Conservation (phyloP, 2,888 invertebrate genomes). For the Ochropleura plecta region DNA sequence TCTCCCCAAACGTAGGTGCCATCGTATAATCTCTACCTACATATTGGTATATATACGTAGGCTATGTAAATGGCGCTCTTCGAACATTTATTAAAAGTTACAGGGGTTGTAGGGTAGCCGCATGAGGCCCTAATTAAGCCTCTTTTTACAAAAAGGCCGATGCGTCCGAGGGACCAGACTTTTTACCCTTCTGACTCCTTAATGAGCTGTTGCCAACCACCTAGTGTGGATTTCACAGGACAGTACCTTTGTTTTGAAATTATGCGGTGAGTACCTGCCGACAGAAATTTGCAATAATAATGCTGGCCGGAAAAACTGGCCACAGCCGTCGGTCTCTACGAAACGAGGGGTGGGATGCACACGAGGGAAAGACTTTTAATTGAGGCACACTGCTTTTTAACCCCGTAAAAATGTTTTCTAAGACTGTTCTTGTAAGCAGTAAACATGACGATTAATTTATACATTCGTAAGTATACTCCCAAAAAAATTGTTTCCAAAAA, state of each 20-base stretch:
- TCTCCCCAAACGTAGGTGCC: slow-evolving; percentile 35
- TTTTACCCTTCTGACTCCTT: slow-evolving; percentile 89
- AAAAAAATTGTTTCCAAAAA: background rate
- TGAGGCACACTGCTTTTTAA: slow-evolving; percentile 21
- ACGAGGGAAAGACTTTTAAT: slow-evolving; percentile 31
- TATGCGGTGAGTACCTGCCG: slow-evolving; percentile 74
- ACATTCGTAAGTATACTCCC: background rate
- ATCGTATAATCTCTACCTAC: slow-evolving; percentile 60
- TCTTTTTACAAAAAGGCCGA: slow-evolving; percentile 88
- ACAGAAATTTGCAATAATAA: slow-evolving; percentile 75
- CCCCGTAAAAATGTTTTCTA: slow-evolving; percentile 8
- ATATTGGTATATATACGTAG: slow-evolving; percentile 61
- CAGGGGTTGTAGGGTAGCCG: slow-evolving; percentile 89
- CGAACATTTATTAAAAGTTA: slow-evolving; percentile 91
- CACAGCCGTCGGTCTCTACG: slow-evolving; percentile 39
- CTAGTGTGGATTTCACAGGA: slow-evolving; percentile 84
- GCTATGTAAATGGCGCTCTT: slow-evolving; percentile 81
- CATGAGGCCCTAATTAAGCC: slow-evolving; percentile 90
- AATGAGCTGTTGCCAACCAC: slow-evolving; percentile 87
- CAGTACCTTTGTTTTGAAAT: slow-evolving; percentile 83
- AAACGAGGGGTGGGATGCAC: background rate
- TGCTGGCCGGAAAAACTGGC: slow-evolving; percentile 57
- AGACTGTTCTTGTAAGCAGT: background rate
- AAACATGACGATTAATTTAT: slow-evolving; percentile 1
- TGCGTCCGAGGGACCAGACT: slow-evolving; percentile 80